A percentile compares a stretch with the other conserved stretches of the same genome.
Conservation (phyloP, 2,113 vertebrate species). For the Cygnus buccinator region DNA sequence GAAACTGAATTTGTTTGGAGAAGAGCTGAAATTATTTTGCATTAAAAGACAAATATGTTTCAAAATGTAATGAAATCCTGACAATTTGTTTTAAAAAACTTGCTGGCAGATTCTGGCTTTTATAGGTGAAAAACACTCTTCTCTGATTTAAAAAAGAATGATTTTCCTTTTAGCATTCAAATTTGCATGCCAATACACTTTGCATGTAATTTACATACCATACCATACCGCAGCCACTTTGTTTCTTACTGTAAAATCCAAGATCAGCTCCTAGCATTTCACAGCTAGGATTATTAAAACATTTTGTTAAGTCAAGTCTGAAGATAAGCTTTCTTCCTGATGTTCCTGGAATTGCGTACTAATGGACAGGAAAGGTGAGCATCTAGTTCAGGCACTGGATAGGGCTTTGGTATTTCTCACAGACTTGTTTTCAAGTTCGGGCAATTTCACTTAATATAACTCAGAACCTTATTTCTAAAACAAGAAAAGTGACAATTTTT, state of each 20-base stretch:
- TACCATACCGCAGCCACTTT: slow-evolving; percentile 19
- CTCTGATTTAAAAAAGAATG: slow-evolving; percentile 38
- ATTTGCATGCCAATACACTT: slow-evolving; percentile 61
- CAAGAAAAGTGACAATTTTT: not conserved
- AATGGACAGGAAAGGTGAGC: not conserved
- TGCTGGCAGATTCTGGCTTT: not conserved
- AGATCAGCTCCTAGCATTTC: slow-evolving; percentile 44
- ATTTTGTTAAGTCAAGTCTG: slow-evolving; percentile 58
- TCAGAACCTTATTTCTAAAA: not conserved
- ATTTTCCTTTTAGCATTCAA: slow-evolving; percentile 50
- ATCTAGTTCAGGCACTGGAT: not conserved
- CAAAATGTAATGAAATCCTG: not conserved
- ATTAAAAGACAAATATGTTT: not conserved
- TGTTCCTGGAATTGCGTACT: slow-evolving; percentile 16
- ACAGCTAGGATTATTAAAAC: slow-evolving; percentile 56
- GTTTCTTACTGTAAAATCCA: slow-evolving; percentile 45
- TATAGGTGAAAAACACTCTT: slow-evolving; percentile 5
- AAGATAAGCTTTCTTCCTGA: slow-evolving; percentile 38
- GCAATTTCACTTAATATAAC: not conserved
- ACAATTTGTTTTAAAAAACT: not conserved
- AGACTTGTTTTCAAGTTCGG: not conserved
- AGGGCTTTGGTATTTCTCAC: not conserved
- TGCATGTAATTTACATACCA: slow-evolving; percentile 64
- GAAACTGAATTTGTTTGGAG: not conserved
- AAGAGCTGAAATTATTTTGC: not conserved